These are phyloP conservation scores for Cyphomyrus plagiostoma DNA, from an alignment of 2,113 vertebrate species.

Conservation along the genomic window DNA sequence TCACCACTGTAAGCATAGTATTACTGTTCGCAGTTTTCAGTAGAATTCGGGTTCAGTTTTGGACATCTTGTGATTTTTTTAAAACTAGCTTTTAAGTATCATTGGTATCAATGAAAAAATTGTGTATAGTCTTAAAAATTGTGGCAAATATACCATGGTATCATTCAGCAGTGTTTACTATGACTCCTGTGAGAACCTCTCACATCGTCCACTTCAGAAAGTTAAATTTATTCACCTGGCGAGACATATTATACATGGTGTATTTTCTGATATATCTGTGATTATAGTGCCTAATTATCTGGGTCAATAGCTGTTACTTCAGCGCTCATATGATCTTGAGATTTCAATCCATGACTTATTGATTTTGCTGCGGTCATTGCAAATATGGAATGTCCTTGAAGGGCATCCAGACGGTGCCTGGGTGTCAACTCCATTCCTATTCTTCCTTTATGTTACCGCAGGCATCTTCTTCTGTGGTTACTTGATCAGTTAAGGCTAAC, in stretches of 20 bases:
- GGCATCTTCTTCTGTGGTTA: neutral
- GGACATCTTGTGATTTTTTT: neutral
- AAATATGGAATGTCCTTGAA: constrained; percentile 34
- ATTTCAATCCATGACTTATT: constrained; percentile 42
- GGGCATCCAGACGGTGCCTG: constrained; percentile 48
- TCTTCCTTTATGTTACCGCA: neutral
- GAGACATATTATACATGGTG: neutral
- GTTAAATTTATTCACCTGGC: neutral
- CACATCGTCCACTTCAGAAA: neutral
- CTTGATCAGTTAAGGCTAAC: neutral
- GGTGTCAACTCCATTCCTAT: constrained; percentile 21
- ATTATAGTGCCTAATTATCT: constrained; percentile 43
- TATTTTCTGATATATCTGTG: constrained; percentile 13
- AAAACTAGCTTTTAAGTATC: neutral
- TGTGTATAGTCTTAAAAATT: neutral
- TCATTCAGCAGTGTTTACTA: neutral
- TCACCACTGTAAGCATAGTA: neutral
- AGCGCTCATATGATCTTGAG: constrained; percentile 38
- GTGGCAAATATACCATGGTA: neutral
- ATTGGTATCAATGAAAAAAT: neutral
- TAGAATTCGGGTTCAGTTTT: neutral
- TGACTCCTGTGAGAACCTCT: neutral
- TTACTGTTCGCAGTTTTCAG: neutral
- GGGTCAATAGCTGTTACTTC: constrained; percentile 23
- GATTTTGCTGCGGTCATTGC: constrained; percentile 27